Evolutionary conservation across 2,797 vertebrate genomes (phyloP), one percentile per base, ranked within the genome.

Genomic region (Fistularia commersonii): DNA sequence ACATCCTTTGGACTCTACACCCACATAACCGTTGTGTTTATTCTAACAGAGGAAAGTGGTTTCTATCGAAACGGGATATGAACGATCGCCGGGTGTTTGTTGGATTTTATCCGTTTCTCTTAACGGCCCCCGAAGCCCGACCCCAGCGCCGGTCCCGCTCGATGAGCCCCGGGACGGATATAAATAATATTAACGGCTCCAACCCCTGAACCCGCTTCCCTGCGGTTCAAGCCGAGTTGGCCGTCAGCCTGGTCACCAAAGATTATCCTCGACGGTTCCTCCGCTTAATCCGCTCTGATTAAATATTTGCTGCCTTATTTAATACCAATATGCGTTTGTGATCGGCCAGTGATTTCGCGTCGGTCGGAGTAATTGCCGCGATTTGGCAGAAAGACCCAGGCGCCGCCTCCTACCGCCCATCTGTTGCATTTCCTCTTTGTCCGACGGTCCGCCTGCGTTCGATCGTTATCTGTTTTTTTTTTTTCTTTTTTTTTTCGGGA

Each of bases 271-370:
- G 83, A 83, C 58, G 43, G 78, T 69, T 75, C 57, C 66, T 45
- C 54, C 43, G 42, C 47, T 61, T 63, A 81, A 81, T 79, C 80
- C 51, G 32, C 70, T 72, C 55, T 74, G 76, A 76, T 84, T 79
- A 77, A 82, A 85, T 80, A 77, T 83, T 77, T 81, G 65, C 76
- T 66, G 69, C 55, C 72, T 83, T 73, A 81, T 85, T 87, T 84
- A 72, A 64, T 77, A 68, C 79, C 66, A 80, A 81, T 68, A 69
- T 74, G 65, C 80, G 78, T 83, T 77, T 74, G 79, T 66, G 75
- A 71, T 64, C 74, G 77, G 72, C 75, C 62, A 57, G 45, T 62
- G 59, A 62, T 66, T 69, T 72, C 69, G 49, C 48, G 55, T 67
- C 60, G 31, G 41, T 61, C 47, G 57, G 51, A 77, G 51, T 58